These are phyloP conservation scores for Lophotriccus pileatus DNA, from an alignment of 2,797 vertebrate genomes.

Conservation along the genomic window DNA sequence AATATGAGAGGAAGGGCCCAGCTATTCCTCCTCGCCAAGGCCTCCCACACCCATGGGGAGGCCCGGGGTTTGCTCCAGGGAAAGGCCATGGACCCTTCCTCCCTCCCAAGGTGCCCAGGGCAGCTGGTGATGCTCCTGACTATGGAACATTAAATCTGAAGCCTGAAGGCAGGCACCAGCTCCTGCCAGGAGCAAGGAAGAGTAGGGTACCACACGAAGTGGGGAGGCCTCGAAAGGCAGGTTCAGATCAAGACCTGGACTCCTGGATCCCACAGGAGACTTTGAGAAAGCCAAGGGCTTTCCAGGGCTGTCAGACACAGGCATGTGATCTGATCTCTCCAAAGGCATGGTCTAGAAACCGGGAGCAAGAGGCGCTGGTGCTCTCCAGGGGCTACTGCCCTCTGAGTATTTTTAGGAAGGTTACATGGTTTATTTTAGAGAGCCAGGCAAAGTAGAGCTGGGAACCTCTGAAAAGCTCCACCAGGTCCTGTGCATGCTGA, in stretches of 20 bases:
- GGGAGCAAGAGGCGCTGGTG: not conserved
- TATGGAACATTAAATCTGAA: not conserved
- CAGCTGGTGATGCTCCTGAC: not conserved
- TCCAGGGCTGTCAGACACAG: not conserved
- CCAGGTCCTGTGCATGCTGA: not conserved
- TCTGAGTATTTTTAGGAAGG: constrained; percentile 66
- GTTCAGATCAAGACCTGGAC: not conserved
- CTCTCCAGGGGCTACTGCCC: constrained; percentile 25
- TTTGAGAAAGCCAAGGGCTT: constrained; percentile 20
- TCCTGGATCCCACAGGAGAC: not conserved
- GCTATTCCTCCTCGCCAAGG: not conserved
- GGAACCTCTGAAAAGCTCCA: constrained; percentile 28
- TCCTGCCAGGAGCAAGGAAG: not conserved
- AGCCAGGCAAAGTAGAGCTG: not conserved
- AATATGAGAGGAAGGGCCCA: constrained; percentile 39
- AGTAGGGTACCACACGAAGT: not conserved
- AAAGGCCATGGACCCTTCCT: not conserved
- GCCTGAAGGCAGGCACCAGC: not conserved
- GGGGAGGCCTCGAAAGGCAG: not conserved
- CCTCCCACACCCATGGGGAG: not conserved
- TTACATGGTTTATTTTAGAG: constrained; percentile 60
- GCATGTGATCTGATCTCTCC: constrained; percentile 32
- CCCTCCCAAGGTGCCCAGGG: not conserved
- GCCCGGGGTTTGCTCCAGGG: fast-evolving
- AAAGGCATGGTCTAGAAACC: constrained; percentile 55